A percentile compares a stretch with the other conserved stretches of the same genome.
Evolutionary conservation across 2,888 invertebrate species (phyloP).

Genomic region (Nomada ferruginata): DNA sequence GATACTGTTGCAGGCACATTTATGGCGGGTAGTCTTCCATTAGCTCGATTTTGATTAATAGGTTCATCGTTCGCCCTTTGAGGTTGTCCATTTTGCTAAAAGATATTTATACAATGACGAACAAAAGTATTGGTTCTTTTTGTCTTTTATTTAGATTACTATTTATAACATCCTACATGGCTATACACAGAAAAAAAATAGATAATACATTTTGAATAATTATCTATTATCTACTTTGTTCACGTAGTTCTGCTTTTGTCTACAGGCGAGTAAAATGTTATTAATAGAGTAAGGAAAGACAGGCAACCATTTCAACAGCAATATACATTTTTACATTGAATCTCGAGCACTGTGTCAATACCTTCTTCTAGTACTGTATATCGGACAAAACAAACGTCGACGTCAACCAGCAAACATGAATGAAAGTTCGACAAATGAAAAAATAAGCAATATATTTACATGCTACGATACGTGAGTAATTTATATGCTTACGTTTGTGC

Average conservation of each 20-base stretch:
- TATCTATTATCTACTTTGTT: too few species aligned
- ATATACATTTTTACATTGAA: too few species aligned
- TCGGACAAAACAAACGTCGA: not conserved
- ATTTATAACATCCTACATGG: too few species aligned
- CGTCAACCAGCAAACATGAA: not conserved
- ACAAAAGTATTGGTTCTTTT: not conserved
- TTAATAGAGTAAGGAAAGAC: too few species aligned
- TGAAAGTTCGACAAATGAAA: not conserved
- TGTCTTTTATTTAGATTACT: too few species aligned
- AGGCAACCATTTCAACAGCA: too few species aligned
- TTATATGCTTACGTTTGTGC: conserved; percentile 73
- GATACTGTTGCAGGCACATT: conserved; percentile 75
- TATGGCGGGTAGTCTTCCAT: conserved; percentile 62
- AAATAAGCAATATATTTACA: conserved; percentile 9
- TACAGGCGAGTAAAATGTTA: too few species aligned
- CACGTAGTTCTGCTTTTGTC: too few species aligned
- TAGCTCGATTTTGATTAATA: conserved; percentile 64
- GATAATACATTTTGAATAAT: too few species aligned
- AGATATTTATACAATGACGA: conserved; percentile 4
- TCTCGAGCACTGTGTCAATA: too few species aligned
- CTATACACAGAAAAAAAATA: too few species aligned
- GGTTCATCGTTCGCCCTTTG: conserved; percentile 68
- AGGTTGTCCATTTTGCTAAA: conserved; percentile 72
- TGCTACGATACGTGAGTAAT: not conserved
- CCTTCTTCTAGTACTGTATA: not conserved